Evolutionary conservation across 2,888 invertebrate genomes (phyloP).

Genomic region (Apoda limacodes): DNA sequence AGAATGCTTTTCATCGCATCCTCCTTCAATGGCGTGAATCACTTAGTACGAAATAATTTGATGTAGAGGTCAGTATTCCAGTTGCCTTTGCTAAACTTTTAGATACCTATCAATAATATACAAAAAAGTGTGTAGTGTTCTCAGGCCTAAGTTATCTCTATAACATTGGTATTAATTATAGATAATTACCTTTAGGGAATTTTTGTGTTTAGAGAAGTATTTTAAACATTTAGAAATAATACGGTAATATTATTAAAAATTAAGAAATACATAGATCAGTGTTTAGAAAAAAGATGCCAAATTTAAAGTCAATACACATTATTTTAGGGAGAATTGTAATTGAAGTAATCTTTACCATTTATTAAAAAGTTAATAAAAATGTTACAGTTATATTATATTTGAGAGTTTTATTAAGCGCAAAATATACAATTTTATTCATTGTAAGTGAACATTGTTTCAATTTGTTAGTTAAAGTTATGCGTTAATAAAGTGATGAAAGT

Average conservation of each 20-base stretch:
- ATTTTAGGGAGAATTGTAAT: constrained; percentile 67
- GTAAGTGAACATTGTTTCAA: constrained; percentile 67
- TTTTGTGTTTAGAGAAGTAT: constrained; percentile 70
- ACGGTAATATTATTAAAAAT: constrained; percentile 52
- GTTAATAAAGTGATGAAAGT: constrained; percentile 49
- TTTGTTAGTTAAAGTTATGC: constrained; percentile 69
- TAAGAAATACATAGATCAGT: constrained; percentile 60
- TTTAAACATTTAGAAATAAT: constrained; percentile 66
- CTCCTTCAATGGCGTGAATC: neutral
- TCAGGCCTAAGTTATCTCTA: constrained; percentile 60
- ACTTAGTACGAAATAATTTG: constrained; percentile 2
- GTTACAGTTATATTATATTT: constrained; percentile 70
- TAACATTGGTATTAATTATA: constrained; percentile 64
- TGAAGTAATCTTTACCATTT: constrained; percentile 66
- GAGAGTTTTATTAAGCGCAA: constrained; percentile 69
- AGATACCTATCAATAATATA: constrained; percentile 22
- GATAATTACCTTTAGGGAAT: constrained; percentile 59
- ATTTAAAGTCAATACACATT: constrained; percentile 76
- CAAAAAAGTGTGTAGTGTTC: constrained; percentile 51
- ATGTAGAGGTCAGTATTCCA: constrained; percentile 14
- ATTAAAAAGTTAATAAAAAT: constrained; percentile 66
- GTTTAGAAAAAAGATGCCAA: constrained; percentile 74
- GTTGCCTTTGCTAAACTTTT: constrained; percentile 38
- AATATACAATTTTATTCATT: constrained; percentile 67
- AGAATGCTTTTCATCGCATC: constrained; percentile 1